Percentiles rank a stretch among this genome's conserved stretches.
Evolutionary conservation across 1,140 invertebrate genomes (phyloP).

Genomic region (Lamellibrachia luymesi): DNA sequence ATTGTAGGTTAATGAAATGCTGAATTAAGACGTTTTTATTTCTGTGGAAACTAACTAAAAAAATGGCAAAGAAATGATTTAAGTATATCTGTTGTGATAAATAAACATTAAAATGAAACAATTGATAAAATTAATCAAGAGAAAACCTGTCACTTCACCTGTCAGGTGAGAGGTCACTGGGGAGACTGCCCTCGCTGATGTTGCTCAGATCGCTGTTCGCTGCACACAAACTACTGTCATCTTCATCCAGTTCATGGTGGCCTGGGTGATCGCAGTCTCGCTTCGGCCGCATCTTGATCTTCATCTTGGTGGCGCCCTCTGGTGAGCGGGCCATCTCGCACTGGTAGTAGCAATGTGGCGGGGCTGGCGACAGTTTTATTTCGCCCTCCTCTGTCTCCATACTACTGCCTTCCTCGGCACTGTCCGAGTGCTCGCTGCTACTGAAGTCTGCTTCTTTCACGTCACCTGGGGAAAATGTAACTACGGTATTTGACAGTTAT

Average conservation of each 20-base stretch:
- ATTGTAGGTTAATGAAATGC: too few relatives aligned
- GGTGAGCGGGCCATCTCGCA: background rate
- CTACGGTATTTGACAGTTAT: too few relatives aligned
- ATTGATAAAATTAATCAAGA: too few relatives aligned
- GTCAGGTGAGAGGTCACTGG: background rate
- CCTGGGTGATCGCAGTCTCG: background rate
- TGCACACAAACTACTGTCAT: conserved; percentile 18
- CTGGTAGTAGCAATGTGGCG: conserved; percentile 10
- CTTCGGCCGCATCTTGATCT: conserved; percentile 24
- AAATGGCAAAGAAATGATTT: too few relatives aligned
- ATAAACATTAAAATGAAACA: too few relatives aligned
- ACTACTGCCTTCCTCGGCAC: conserved; percentile 9
- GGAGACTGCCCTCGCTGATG: conserved; percentile 22
- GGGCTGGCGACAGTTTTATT: conserved; percentile 16
- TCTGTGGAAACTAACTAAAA: too few relatives aligned
- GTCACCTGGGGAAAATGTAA: background rate
- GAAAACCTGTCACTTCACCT: background rate
- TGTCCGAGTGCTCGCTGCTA: conserved; percentile 20
- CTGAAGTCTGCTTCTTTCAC: conserved; percentile 17
- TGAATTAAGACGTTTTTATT: too few relatives aligned
- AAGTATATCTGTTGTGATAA: too few relatives aligned
- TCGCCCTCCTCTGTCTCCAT: conserved; percentile 21
- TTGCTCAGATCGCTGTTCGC: conserved; percentile 13
- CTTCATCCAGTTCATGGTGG: conserved; percentile 15
- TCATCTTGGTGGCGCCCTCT: conserved; percentile 15